phyloP scores from a whole-genome alignment of 2,888 invertebrate species.

The Pterostichus niger region DNA sequence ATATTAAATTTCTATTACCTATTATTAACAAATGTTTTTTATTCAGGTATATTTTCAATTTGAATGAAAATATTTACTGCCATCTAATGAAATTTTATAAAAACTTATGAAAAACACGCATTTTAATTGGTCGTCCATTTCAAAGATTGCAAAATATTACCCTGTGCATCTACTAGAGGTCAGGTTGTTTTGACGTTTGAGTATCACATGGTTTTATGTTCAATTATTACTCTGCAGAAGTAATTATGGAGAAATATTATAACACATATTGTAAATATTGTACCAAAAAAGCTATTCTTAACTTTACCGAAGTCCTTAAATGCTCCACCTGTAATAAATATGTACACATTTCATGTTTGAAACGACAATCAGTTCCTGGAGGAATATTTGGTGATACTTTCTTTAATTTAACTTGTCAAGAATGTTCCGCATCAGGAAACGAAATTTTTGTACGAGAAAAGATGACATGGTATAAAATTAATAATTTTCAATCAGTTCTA shows the following conservation, averaged over 20 bases:
- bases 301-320: slow-evolving; percentile 80
- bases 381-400: slow-evolving; percentile 88
- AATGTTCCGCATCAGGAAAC: slow-evolving; percentile 80
- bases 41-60: no score
- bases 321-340: slow-evolving; percentile 81
- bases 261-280: slow-evolving; percentile 81
- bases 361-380: slow-evolving; percentile 84
- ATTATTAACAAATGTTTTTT: no score
- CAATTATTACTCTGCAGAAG: neutral
- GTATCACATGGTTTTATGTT: slow-evolving; percentile 13
- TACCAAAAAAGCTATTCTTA: slow-evolving; percentile 78
- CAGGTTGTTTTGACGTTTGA: slow-evolving; percentile 17
- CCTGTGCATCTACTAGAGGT: neutral
- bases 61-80: no score
- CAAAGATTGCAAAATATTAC: neutral
- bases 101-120: no score
- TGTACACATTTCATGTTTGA: slow-evolving; percentile 85
- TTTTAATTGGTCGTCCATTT: neutral
- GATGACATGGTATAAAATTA: slow-evolving; percentile 82
- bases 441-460: slow-evolving; percentile 83
- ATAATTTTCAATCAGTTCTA: neutral
- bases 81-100: no score
- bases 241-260: slow-evolving; percentile 49
- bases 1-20: no score
- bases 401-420: slow-evolving; percentile 84